phyloP scores from a whole-genome alignment of 2,113 vertebrate genomes.

The Fregetta grallaria region DNA sequence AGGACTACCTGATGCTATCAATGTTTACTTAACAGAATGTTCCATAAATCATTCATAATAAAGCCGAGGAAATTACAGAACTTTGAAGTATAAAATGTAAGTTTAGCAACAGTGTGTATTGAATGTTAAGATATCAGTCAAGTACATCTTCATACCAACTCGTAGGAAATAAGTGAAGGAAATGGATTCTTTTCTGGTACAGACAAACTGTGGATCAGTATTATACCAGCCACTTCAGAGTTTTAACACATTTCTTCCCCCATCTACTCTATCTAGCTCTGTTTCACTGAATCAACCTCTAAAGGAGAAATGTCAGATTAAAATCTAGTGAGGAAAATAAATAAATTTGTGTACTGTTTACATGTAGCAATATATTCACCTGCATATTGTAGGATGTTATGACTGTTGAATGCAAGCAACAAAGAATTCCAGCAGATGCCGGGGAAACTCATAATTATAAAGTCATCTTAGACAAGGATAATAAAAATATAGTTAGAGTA shows the following conservation, averaged over 20 bases:
- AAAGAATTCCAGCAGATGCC: constrained; percentile 44
- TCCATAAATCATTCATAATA: constrained; percentile 34
- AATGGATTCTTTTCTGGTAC: neutral
- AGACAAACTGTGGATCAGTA: neutral
- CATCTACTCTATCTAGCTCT: neutral
- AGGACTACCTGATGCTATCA: constrained; percentile 24
- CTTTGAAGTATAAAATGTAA: constrained; percentile 45
- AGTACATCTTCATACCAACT: constrained; percentile 39
- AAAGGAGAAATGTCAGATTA: constrained; percentile 42
- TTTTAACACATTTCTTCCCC: neutral
- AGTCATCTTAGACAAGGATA: constrained; percentile 55
- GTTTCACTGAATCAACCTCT: constrained; percentile 7
- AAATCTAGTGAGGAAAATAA: constrained; percentile 42
- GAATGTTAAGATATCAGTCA: constrained; percentile 29
- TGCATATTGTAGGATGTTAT: constrained; percentile 20
- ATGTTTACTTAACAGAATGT: constrained; percentile 45
- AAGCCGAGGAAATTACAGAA: constrained; percentile 55
- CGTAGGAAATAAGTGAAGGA: constrained; percentile 53
- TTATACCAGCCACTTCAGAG: neutral
- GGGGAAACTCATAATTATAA: constrained; percentile 62
- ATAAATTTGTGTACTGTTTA: constrained; percentile 24
- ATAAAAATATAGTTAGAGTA: constrained; percentile 68
- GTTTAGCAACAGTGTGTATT: neutral
- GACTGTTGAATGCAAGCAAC: constrained; percentile 7
- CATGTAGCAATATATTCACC: constrained; percentile 13